Evolutionary conservation across 2,797 vertebrate genomes (phyloP).

Genomic region (Sparidentex hasta): DNA sequence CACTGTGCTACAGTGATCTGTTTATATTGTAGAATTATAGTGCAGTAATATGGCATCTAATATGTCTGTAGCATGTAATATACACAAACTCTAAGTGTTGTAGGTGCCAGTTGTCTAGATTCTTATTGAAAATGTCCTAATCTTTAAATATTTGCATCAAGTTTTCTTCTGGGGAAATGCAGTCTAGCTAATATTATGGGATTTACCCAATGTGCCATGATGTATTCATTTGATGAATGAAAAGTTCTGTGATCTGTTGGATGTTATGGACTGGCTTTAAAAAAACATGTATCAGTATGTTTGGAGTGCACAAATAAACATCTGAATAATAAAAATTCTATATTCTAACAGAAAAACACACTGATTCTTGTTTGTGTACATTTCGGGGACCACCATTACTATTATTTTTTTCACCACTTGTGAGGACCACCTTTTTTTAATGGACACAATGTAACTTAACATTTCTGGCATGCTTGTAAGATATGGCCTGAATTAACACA

Average conservation of each 20-base stretch:
- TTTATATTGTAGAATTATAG: background rate
- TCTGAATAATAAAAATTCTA: background rate
- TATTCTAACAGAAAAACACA: background rate
- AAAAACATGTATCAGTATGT: conserved; percentile 5
- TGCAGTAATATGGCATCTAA: background rate
- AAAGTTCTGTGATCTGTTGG: background rate
- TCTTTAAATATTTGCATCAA: background rate
- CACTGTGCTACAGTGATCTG: background rate
- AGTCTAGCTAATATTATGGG: background rate
- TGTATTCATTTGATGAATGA: background rate
- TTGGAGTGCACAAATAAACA: conserved; percentile 6
- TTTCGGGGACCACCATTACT: no score
- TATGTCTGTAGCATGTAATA: background rate
- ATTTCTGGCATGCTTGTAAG: no score
- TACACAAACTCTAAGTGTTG: background rate
- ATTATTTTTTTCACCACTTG: no score
- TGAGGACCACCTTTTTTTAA: no score
- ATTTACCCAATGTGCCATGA: background rate
- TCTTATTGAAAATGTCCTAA: background rate
- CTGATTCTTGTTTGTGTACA: no score
- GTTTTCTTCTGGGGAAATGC: background rate
- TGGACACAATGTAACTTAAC: no score
- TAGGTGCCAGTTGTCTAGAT: background rate
- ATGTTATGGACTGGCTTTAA: background rate
- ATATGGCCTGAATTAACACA: no score